A percentile compares a stretch with the other conserved stretches of the same genome.
These are phyloP conservation scores for Tanypteryx hageni DNA, from an alignment of 2,888 invertebrate species.

Conservation along the genomic window DNA sequence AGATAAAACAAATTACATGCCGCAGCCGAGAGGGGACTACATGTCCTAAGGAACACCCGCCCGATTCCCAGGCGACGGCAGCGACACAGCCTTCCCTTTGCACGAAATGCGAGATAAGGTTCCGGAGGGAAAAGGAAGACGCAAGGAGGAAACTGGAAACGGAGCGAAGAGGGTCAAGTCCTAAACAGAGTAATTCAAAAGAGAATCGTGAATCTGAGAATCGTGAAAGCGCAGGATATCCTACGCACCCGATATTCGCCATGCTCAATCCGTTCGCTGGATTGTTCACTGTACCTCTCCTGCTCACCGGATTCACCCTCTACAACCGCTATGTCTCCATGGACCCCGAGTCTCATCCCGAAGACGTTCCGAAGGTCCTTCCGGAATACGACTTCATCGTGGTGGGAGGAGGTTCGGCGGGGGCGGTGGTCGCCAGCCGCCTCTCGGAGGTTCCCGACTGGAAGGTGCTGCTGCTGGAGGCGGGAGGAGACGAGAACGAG, in stretches of 20 bases:
- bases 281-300: constrained; percentile 89
- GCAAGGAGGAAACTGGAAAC: not conserved
- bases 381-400: constrained; percentile 91
- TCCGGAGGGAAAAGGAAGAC: not conserved
- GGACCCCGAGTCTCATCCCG: constrained; percentile 88
- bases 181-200: not conserved
- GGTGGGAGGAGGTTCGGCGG: constrained; percentile 92
- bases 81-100: not conserved
- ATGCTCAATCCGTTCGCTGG: constrained; percentile 74
- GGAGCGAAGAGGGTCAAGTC: not conserved
- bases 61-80: not conserved
- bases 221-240: not conserved
- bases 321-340: constrained; percentile 85
- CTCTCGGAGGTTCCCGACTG: constrained; percentile 86
- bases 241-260: not conserved
- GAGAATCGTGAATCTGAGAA: not conserved
- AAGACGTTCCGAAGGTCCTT: constrained; percentile 82
- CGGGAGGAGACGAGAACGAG: constrained; percentile 92
- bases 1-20: too few relatives aligned
- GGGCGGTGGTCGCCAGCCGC: constrained; percentile 91
- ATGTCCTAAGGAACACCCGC: not conserved
- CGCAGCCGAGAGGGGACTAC: not conserved
- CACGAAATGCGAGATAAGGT: not conserved
- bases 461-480: constrained; percentile 88
- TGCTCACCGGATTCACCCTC: constrained; percentile 88